Evolutionary conservation across 2,888 invertebrate species (phyloP).

Genomic region (Epinotia ramella): DNA sequence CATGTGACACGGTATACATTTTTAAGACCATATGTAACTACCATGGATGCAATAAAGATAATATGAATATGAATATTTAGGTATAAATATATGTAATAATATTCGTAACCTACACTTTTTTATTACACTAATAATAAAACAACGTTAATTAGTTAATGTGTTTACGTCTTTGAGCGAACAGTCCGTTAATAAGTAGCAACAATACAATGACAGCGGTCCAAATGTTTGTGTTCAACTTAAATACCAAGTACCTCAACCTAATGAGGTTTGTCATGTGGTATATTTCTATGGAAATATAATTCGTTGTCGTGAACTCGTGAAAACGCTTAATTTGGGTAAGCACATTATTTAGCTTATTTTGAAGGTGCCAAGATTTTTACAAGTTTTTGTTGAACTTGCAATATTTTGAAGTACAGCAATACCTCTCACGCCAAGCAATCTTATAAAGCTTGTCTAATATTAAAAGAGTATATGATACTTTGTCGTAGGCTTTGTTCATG

Average conservation of each 20-base stretch:
- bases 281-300: background rate
- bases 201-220: constrained; percentile 10
- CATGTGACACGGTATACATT: no score
- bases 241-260: constrained; percentile 22
- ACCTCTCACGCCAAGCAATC: no score
- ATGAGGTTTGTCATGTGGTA: constrained; percentile 11
- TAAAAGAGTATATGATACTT: no score
- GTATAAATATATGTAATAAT: constrained; percentile 12
- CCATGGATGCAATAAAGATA: no score
- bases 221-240: constrained; percentile 18
- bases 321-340: background rate
- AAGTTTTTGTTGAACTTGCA: no score
- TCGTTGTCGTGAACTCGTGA: background rate
- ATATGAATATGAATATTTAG: no score
- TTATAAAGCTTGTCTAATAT: no score
- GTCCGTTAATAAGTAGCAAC: constrained; percentile 17
- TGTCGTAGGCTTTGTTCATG: no score
- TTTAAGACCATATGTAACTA: no score
- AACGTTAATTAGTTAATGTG: constrained; percentile 42
- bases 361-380: no score
- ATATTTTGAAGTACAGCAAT: no score
- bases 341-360: background rate
- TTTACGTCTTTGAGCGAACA: constrained; percentile 18
- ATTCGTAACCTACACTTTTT: constrained; percentile 25
- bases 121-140: constrained; percentile 33